Percentiles rank a stretch among this genome's conserved stretches.
Conservation (phyloP, 2,797 vertebrate genomes). For the Enteromius argenteus region DNA sequence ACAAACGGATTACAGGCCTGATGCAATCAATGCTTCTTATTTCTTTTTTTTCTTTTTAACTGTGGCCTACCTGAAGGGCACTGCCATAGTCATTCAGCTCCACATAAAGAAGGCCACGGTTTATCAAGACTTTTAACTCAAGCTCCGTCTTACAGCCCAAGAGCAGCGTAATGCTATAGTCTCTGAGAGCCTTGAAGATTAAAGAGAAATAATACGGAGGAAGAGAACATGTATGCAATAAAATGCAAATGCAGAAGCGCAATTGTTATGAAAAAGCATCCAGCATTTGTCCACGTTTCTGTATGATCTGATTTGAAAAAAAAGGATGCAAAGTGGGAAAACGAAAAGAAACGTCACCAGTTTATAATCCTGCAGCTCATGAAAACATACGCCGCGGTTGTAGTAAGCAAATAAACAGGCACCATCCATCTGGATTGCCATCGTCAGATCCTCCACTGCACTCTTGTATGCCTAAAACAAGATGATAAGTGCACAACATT, state of each 20-base stretch:
- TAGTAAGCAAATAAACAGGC: slow-evolving; percentile 75
- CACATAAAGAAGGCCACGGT: slow-evolving; percentile 77
- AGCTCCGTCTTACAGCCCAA: slow-evolving; percentile 71
- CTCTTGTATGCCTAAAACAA: slow-evolving; percentile 71
- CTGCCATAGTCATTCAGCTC: slow-evolving; percentile 70
- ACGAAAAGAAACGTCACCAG: slow-evolving; percentile 64
- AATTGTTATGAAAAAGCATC: not conserved
- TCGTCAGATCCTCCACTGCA: slow-evolving; percentile 78
- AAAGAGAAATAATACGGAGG: not conserved
- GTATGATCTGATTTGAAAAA: not conserved
- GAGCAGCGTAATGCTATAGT: slow-evolving; percentile 78
- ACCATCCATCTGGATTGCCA: slow-evolving; percentile 71
- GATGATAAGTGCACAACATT: slow-evolving; percentile 13
- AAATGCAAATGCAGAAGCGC: slow-evolving; percentile 8
- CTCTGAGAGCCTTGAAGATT: slow-evolving; percentile 75
- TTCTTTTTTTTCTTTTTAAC: slow-evolving; percentile 1
- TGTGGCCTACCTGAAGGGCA: slow-evolving; percentile 76
- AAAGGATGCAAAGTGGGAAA: not conserved
- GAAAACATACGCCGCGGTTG: slow-evolving; percentile 80
- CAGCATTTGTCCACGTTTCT: not conserved
- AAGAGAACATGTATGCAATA: slow-evolving; percentile 12
- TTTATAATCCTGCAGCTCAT: slow-evolving; percentile 72
- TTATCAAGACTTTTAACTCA: slow-evolving; percentile 76
- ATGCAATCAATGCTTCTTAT: slow-evolving; percentile 7
- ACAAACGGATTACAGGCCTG: not conserved